Evolutionary conservation across 1,140 invertebrate species (phyloP).

Genomic region (Drosophila miranda): DNA sequence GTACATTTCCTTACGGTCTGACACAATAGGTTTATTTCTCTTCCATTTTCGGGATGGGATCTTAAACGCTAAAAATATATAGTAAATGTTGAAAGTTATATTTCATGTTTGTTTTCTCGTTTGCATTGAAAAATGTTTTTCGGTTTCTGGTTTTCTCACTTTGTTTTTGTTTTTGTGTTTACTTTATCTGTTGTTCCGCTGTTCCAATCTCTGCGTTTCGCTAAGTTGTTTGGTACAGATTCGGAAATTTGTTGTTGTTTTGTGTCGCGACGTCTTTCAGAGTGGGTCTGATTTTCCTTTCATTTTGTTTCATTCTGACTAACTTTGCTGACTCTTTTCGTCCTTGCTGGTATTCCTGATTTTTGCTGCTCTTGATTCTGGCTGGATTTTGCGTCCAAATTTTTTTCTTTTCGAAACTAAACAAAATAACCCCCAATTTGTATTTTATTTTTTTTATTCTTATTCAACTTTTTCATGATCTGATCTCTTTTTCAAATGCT

Average conservation of each 20-base stretch:
- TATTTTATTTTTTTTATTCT: constrained; percentile 27
- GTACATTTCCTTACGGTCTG: constrained; percentile 47
- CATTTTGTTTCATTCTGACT: constrained; percentile 18
- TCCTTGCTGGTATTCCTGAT: constrained; percentile 2
- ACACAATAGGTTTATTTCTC: constrained; percentile 44
- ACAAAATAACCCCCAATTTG: constrained; percentile 65
- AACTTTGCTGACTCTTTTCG: constrained; percentile 1
- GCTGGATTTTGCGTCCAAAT: constrained; percentile 69
- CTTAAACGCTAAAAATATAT: constrained; percentile 60
- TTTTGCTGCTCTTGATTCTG: constrained; percentile 43
- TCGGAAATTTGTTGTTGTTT: constrained; percentile 12
- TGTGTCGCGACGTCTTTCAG: constrained; percentile 32
- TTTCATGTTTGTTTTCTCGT: constrained; percentile 36
- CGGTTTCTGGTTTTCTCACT: constrained; percentile 15
- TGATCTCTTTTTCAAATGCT: constrained; percentile 6
- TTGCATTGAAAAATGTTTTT: constrained; percentile 33
- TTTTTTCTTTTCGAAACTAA: constrained; percentile 43
- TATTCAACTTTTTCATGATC: neutral
- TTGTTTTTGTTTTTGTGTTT: constrained; percentile 17
- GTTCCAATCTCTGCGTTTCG: neutral
- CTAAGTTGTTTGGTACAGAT: no score
- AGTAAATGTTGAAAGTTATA: constrained; percentile 46
- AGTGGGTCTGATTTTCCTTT: constrained; percentile 30
- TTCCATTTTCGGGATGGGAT: constrained; percentile 30
- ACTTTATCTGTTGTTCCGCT: constrained; percentile 19